Conservation (phyloP, 2,797 vertebrate genomes). For the Coregonus ussuriensis region DNA sequence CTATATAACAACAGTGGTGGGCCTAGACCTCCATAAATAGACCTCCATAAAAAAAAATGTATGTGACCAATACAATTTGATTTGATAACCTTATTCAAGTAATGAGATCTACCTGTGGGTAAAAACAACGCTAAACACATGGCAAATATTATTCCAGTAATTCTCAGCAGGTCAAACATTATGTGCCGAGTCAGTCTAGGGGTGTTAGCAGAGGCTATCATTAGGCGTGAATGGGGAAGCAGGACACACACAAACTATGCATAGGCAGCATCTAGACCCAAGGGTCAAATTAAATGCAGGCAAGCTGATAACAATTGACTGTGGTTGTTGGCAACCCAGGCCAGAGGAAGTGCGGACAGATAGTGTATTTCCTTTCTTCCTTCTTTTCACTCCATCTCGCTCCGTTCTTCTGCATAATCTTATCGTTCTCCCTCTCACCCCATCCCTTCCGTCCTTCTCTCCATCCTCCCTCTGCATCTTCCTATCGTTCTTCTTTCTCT, state of each 20-base stretch:
- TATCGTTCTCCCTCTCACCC: no score
- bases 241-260: constrained; percentile 42
- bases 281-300: constrained; percentile 70
- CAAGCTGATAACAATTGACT: constrained; percentile 72
- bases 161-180: constrained; percentile 1
- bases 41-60: no score
- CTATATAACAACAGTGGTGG: not conserved
- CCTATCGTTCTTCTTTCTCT: constrained; percentile 2
- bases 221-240: constrained; percentile 39
- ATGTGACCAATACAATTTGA: no score
- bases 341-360: constrained; percentile 28
- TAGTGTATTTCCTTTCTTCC: constrained; percentile 48
- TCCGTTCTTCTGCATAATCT: constrained; percentile 21
- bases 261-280: constrained; percentile 52
- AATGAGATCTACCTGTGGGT: no score
- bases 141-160: not conserved
- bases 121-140: not conserved
- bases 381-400: constrained; percentile 16
- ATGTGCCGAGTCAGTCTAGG: constrained; percentile 16
- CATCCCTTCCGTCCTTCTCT: constrained; percentile 13
- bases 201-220: constrained; percentile 19
- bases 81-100: no score
- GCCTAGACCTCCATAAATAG: no score
- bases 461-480: not conserved
- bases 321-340: constrained; percentile 56